These are phyloP conservation scores for Sminthopsis crassicaudata DNA, from an alignment of 2,113 vertebrate species.

Conservation along the genomic window DNA sequence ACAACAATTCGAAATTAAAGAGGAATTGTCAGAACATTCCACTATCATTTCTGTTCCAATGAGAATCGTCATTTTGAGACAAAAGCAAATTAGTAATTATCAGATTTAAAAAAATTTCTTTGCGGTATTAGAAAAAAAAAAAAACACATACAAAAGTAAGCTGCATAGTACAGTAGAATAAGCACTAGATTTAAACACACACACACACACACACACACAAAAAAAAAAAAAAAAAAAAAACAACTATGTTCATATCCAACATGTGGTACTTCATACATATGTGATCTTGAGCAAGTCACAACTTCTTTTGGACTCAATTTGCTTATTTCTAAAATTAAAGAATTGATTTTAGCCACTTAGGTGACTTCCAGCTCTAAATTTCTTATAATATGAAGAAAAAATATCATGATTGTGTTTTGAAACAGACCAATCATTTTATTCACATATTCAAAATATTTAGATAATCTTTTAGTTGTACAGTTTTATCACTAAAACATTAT, in stretches of 20 bases:
- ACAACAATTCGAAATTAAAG: background rate
- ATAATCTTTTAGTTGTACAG: background rate
- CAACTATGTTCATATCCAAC: background rate
- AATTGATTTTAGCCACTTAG: background rate
- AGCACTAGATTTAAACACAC: background rate
- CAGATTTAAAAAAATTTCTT: background rate
- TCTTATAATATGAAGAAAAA: background rate
- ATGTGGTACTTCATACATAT: background rate
- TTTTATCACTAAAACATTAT: constrained; percentile 25
- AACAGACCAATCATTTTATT: background rate
- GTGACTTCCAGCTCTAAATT: background rate
- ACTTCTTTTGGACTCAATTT: background rate
- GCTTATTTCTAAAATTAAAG: background rate
- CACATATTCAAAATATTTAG: background rate
- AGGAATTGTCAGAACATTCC: background rate
- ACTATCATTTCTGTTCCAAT: background rate
- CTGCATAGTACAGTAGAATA: background rate
- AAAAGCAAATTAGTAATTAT: background rate
- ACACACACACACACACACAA: no score
- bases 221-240: no score
- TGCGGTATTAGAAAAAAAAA: background rate
- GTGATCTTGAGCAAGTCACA: background rate
- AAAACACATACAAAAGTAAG: background rate
- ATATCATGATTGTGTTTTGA: background rate
- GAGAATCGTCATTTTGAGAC: background rate